Base-by-base conservation (phyloP, 2,113 vertebrate genomes). In the Pachycephala philippinensis region DNA sequence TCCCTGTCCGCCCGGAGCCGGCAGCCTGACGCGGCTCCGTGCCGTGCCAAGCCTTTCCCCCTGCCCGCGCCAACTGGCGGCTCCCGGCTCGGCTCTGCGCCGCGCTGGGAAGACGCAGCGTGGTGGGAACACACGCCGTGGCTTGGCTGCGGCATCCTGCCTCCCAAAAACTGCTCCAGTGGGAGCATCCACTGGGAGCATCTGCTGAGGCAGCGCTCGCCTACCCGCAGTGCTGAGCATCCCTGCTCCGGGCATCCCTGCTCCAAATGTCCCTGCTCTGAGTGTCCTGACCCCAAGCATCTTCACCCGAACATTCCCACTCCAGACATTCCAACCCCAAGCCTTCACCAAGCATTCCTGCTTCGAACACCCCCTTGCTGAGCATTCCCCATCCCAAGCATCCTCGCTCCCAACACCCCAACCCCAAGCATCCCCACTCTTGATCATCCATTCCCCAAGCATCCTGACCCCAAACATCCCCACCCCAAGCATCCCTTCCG, bases 1-100 rank as follows among this genome's bases (percentile, higher is more conserved):
- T 91, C 81, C 47, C 76, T 76, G 87, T 52, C 78, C 1, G 1
- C 28, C 86, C 15, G 1, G 91, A 78, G 89, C 95, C 50, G 23
- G 83, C 78, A 85, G 89, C 92, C 68, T 82, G 89, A 60, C 0
- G 7, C 47, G 15, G 83, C 89, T 70, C 87, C 1, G 16, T 9
- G 33, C 95, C 0, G 16, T 93, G 96, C 93, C 91, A 91, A 93
- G 68, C 80, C 76, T 76, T 90, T 79, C 52, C 42, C 68, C 26
- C 14, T 56, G 49, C 86, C 72, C 2, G 21, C 1, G 91, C 89
- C 95, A 96, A 28, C 31, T 86, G 89, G 91, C 40, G 10, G 85
- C 89, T 90, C 71, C 90, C 12, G 8, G 75, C 88, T 39, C 3
- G 37, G 89, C 89, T 65, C 59, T 0, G 10, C 0, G 84, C 71